Conservation (phyloP, 2,797 vertebrate genomes). For the Microcaecilia unicolor region DNA sequence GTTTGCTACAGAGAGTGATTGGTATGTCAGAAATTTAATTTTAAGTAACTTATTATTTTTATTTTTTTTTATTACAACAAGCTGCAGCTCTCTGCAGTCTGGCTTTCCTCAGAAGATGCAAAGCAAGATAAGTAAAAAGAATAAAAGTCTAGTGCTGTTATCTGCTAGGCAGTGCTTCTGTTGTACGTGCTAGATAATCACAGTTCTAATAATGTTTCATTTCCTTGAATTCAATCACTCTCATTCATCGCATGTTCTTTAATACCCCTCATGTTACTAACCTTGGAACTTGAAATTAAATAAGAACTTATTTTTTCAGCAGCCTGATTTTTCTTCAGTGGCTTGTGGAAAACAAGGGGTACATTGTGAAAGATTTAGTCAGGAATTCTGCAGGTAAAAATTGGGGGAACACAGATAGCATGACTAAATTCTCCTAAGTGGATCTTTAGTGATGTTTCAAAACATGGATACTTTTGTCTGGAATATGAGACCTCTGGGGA, state of each 20-base stretch:
- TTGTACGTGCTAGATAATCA: constrained; percentile 55
- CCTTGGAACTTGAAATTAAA: too few species aligned
- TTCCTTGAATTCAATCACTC: constrained; percentile 45
- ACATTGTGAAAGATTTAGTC: too few species aligned
- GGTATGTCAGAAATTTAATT: constrained; percentile 63
- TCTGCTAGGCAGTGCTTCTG: constrained; percentile 40
- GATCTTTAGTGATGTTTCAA: too few species aligned
- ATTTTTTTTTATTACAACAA: constrained; percentile 55
- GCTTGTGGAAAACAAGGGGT: too few species aligned
- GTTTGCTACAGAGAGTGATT: constrained; percentile 46
- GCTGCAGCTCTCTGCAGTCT: constrained; percentile 34
- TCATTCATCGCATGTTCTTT: constrained; percentile 26
- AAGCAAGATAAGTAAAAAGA: constrained; percentile 38
- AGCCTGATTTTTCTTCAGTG: too few species aligned
- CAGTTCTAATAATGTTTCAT: constrained; percentile 60
- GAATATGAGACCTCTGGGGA: too few species aligned
- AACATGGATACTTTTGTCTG: too few species aligned
- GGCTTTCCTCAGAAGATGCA: constrained; percentile 54
- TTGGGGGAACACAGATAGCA: too few species aligned
- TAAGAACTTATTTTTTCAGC: too few species aligned
- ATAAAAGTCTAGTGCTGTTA: constrained; percentile 35
- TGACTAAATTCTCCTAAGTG: too few species aligned
- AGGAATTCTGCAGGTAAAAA: too few species aligned
- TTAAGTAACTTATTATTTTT: constrained; percentile 35
- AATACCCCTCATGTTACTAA: constrained; percentile 20